Percentiles rank a stretch among this genome's conserved stretches.
Evolutionary conservation across 2,797 vertebrate genomes (phyloP).

Genomic region (Sebastes iracundus): DNA sequence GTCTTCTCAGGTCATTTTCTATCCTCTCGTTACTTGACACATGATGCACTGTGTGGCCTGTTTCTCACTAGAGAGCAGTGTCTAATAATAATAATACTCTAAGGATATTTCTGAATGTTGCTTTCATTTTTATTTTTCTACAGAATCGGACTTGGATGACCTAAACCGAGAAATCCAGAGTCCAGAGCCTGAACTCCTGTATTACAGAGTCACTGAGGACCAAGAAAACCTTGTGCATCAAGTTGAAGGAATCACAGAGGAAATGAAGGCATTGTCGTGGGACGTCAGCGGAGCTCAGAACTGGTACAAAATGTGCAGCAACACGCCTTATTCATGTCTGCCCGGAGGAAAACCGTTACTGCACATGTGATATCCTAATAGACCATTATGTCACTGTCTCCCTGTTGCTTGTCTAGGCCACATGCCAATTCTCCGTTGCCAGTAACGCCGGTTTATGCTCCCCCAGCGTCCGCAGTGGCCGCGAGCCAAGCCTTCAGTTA

Average conservation of each 20-base stretch:
- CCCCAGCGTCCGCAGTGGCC: background rate
- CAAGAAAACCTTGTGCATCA: conserved; percentile 11
- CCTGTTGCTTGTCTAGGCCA: conserved; percentile 43
- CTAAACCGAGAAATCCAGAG: conserved; percentile 18
- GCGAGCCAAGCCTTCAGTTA: conserved; percentile 55
- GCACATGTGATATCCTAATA: background rate
- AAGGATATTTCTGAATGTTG: background rate
- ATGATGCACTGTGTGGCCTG: background rate
- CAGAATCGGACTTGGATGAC: conserved; percentile 51
- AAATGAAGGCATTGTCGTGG: background rate
- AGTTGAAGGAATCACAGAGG: conserved; percentile 6
- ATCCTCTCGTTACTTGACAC: background rate
- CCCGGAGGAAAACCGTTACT: background rate
- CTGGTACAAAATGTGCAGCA: conserved; percentile 22
- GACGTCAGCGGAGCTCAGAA: background rate
- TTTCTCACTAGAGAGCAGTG: background rate
- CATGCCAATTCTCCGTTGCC: conserved; percentile 14
- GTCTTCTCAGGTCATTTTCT: conserved; percentile 38
- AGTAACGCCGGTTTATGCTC: background rate
- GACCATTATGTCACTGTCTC: conserved; percentile 16
- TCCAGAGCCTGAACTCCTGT: conserved; percentile 64
- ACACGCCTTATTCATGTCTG: background rate
- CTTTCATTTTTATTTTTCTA: background rate
- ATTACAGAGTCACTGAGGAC: conserved; percentile 38
- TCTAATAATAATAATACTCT: background rate